Evolutionary conservation across 1,140 invertebrate species (phyloP).

Genomic region (Danaus melanippus): DNA sequence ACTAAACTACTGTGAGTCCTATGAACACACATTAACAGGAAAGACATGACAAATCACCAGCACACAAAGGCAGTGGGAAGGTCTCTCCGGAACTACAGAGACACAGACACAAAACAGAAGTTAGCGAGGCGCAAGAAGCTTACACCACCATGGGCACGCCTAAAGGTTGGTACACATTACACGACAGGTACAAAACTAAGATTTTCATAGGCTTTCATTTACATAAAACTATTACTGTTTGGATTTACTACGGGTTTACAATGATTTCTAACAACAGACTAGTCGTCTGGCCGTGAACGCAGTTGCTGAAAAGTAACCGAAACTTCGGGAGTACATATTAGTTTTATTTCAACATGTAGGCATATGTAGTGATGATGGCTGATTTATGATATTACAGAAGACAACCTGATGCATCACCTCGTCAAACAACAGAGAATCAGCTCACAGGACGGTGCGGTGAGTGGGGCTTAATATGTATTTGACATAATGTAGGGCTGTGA

Average conservation of each 20-base stretch:
- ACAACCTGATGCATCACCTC: constrained; percentile 32
- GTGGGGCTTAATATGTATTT: constrained; percentile 2
- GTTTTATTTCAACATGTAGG: too few relatives aligned
- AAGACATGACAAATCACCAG: constrained; percentile 39
- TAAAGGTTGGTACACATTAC: constrained; percentile 23
- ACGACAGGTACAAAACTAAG: too few relatives aligned
- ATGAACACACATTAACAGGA: too few relatives aligned
- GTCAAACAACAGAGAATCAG: constrained; percentile 54
- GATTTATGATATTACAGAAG: constrained; percentile 31
- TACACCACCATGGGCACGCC: constrained; percentile 11
- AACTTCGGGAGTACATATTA: too few relatives aligned
- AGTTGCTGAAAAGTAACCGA: too few relatives aligned
- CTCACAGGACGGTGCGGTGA: constrained; percentile 55
- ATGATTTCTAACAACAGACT: too few relatives aligned
- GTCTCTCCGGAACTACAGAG: constrained; percentile 24
- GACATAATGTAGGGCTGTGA: too few relatives aligned
- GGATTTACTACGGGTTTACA: too few relatives aligned
- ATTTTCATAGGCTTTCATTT: too few relatives aligned
- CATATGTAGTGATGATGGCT: not conserved
- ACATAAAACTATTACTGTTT: too few relatives aligned
- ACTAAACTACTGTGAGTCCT: too few relatives aligned
- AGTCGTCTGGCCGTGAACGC: too few relatives aligned
- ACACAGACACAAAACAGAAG: constrained; percentile 15
- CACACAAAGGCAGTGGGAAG: constrained; percentile 27
- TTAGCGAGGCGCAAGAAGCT: constrained; percentile 20